Base-by-base conservation (phyloP, 2,797 vertebrate species). In the Acrossocheilus wenchowensis region DNA sequence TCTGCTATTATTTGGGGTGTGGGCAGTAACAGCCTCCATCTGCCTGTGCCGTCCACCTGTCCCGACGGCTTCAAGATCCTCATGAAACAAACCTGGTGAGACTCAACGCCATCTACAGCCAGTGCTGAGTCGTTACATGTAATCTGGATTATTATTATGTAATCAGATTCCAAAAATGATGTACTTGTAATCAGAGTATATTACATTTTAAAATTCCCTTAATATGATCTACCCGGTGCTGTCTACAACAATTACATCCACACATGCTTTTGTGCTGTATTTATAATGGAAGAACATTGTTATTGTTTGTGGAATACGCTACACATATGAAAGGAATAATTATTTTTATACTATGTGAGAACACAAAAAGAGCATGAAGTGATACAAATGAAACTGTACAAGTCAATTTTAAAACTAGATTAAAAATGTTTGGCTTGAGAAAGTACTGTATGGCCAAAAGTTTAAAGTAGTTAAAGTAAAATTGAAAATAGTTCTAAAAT, bases 1-100 rank as follows among this genome's bases (percentile, higher is more conserved):
- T 99, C 98, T 0, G 98, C 98, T 92, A 99, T 99, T 85, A 99
- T 99, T 69, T 99, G 98, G 98, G 98, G 98, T 6, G 98, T 99
- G 19, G 98, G 98, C 83, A 99, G 98, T 91, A 99, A 99, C 92
- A 99, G 98, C 90, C 95, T 99, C 4, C 98, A 99, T 92, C 98
- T 99, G 86, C 98, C 98, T 0, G 98, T 99, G 83, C 98, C 98
- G 83, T 98, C 98, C 75, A 99, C 98, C 54, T 99, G 98, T 91
- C 98, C 98, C 0, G 98, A 99, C 52, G 98, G 98, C 87, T 99
- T 99, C 95, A 99, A 99, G 95, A 98, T 99, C 93, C 98, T 99
- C 88, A 99, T 99, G 98, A 99, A 98, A 92, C 98, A 99, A 92
- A 97, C 97, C 34, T 99, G 98, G 98, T 99, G 94, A 95, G 95